Evolutionary conservation across 1,140 invertebrate genomes (phyloP).

Genomic region (Drosophila busckii): DNA sequence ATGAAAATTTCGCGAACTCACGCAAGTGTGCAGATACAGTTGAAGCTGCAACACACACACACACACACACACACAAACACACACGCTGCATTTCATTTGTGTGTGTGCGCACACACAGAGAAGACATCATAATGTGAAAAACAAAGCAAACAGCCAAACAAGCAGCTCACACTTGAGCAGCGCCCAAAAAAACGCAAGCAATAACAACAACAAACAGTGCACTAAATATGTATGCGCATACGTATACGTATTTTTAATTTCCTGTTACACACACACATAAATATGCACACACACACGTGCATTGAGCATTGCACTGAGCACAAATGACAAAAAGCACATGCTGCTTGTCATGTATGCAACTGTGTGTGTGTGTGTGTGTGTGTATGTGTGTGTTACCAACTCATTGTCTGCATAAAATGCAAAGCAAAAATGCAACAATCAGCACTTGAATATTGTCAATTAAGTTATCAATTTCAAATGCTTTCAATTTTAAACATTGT

Average conservation of each 20-base stretch:
- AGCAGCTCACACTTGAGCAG: conserved; percentile 42
- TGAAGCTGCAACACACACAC: too few relatives aligned
- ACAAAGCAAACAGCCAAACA: conserved; percentile 54
- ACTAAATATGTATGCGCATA: too few relatives aligned
- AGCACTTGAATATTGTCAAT: too few relatives aligned
- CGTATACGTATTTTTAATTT: conserved; percentile 50
- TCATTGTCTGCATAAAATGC: too few relatives aligned
- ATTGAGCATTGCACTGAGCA: too few relatives aligned
- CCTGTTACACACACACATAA: conserved; percentile 48
- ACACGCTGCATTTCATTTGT: conserved; percentile 45
- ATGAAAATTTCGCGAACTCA: neutral
- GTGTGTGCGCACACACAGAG: conserved; percentile 1
- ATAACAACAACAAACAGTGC: conserved; percentile 41
- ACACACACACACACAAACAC: neutral
- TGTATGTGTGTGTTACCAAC: too few relatives aligned
- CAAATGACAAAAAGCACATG: too few relatives aligned
- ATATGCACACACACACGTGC: conserved; percentile 1
- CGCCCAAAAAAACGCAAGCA: conserved; percentile 23
- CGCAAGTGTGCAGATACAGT: neutral
- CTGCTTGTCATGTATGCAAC: too few relatives aligned
- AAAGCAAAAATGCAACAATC: too few relatives aligned
- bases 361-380: too few relatives aligned
- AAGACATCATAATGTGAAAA: conserved; percentile 55
- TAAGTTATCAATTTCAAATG: too few relatives aligned
- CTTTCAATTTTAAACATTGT: too few relatives aligned